Base-by-base conservation (phyloP, 2,113 vertebrate species). In the Hymenochirus boettgeri region DNA sequence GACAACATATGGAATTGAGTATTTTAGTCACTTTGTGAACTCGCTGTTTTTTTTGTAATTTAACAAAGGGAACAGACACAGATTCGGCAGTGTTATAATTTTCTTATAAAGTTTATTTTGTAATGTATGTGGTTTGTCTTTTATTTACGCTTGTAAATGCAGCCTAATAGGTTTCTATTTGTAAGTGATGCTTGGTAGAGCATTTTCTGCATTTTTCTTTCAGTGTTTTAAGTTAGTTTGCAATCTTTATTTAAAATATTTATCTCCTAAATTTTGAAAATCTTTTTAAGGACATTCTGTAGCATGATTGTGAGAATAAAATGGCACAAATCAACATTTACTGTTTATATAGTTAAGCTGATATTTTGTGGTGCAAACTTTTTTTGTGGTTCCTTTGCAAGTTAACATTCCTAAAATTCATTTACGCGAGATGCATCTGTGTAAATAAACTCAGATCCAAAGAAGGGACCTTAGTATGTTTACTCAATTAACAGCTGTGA, bases 391-490 rank as follows among this genome's bases (percentile, higher is more conserved):
- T 80, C 74, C 80, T 80, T 85, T 79, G 45, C 62, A 60, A 60
- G 65, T 81, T 79, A 75, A 74, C 82, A 86, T 89, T 89, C 87
- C 83, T 86, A 78, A 80, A 79, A 83, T 86, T 82, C 83, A 83
- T 84, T 86, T 85, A 87, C 87, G 86, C 88, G 81, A 79, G 81
- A 81, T 83, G 84, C 80, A 85, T 80, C 87, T 90, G 87, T 88
- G 76, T 88, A 89, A 89, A 90, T 89, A 90, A 88, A 78, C 75
- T 60, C 71, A 62, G 56, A 47, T 72, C 74, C 53, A 82, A 77
- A 86, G 71, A 85, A 82, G 85, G 72, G 79, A 65, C 77, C 84
- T 82, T 48, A 70, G 83, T 83, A 85, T 83, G 88, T 80, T 80
- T 75, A 71, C 74, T 85, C 82, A 73, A 80, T 80, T 77, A 78